Evolutionary conservation across 2,888 invertebrate genomes (phyloP).

Genomic region (Crocallis elinguaria): DNA sequence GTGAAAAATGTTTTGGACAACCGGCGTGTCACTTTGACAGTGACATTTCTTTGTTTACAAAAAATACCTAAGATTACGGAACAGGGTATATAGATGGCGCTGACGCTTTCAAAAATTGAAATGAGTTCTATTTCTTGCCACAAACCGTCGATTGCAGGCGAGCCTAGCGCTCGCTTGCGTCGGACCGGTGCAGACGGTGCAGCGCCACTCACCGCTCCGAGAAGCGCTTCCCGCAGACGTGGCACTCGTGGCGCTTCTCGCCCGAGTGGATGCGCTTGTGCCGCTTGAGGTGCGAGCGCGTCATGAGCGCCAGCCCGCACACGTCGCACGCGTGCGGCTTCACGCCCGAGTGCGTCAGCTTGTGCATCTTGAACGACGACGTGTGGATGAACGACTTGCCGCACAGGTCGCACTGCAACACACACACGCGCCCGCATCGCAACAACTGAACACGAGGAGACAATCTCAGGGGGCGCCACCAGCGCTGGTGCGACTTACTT

Average conservation of each 20-base stretch:
- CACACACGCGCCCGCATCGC: too few species aligned
- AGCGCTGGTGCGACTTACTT: too few species aligned
- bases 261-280: conserved; percentile 88
- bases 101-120: too few species aligned
- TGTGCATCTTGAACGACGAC: conserved; percentile 89
- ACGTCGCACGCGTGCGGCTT: conserved; percentile 85
- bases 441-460: too few species aligned
- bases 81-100: too few species aligned
- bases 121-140: too few species aligned
- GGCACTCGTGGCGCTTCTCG: conserved; percentile 85
- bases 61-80: too few species aligned
- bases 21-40: too few species aligned
- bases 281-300: conserved; percentile 87
- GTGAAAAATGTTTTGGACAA: too few species aligned
- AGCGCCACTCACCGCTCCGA: conserved; percentile 78
- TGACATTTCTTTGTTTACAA: too few species aligned
- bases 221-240: conserved; percentile 85
- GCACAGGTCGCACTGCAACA: conserved; percentile 84
- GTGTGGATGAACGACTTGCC: conserved; percentile 88
- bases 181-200: background rate
- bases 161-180: background rate
- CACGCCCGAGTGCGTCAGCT: conserved; percentile 86
- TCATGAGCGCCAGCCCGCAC: conserved; percentile 86
- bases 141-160: too few species aligned
- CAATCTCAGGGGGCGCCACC: too few species aligned